phyloP scores from a whole-genome alignment of 2,113 vertebrate genomes.

The Misgurnus anguillicaudatus region DNA sequence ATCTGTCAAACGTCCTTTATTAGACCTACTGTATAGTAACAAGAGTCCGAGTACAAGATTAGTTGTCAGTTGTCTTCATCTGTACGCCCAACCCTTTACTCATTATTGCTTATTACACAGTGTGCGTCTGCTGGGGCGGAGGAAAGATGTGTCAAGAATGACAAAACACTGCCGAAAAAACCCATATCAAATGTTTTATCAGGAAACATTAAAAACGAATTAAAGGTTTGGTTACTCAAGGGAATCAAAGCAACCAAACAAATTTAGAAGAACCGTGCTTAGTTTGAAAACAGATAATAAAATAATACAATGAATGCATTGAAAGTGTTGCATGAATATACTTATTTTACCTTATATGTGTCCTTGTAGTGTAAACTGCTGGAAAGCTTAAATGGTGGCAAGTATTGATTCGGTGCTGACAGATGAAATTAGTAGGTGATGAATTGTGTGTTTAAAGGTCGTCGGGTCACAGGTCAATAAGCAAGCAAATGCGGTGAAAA shows the following conservation, averaged over 20 bases:
- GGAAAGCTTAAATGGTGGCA: neutral
- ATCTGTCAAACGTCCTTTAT: neutral
- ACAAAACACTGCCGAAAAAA: constrained; percentile 3
- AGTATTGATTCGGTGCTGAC: constrained; percentile 29
- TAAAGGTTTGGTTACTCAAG: neutral
- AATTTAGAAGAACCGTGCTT: neutral
- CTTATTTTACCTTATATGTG: neutral
- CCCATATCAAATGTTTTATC: neutral
- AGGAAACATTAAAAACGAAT: too few relatives aligned
- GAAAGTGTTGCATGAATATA: neutral
- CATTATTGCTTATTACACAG: constrained; percentile 31
- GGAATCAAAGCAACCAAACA: neutral
- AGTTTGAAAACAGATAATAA: neutral
- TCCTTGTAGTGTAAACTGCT: neutral
- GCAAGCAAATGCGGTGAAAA: constrained; percentile 32
- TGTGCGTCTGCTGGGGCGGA: constrained; percentile 15
- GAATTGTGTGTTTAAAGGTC: constrained; percentile 43
- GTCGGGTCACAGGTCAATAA: constrained; percentile 26
- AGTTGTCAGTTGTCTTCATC: constrained; percentile 11
- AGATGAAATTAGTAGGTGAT: constrained; percentile 16
- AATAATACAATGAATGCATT: too few relatives aligned
- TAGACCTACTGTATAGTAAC: too few relatives aligned
- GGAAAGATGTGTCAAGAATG: constrained; percentile 18
- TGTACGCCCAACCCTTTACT: constrained; percentile 10
- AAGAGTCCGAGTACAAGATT: neutral